These are phyloP conservation scores for Pristionchus pacificus DNA, from an alignment of 1,140 invertebrate genomes.

Conservation along the genomic window DNA sequence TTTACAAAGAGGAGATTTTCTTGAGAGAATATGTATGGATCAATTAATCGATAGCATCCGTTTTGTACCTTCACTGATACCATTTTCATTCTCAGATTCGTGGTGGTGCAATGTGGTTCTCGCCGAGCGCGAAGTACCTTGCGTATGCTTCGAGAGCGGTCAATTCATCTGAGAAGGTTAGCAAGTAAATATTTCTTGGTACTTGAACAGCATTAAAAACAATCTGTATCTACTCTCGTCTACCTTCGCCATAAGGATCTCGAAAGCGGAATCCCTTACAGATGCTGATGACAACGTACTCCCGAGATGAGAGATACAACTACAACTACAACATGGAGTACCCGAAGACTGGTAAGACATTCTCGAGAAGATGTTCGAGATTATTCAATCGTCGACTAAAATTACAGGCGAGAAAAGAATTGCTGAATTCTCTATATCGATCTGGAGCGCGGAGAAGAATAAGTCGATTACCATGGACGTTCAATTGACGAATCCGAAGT, in stretches of 20 bases:
- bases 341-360: slow-evolving; percentile 38
- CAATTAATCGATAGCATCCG: not conserved
- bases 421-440: slow-evolving; percentile 23
- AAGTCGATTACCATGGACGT: slow-evolving; percentile 27
- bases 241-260: no score
- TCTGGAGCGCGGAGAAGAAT: slow-evolving; percentile 32
- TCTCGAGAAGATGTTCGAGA: no score
- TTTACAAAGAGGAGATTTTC: slow-evolving; percentile 55
- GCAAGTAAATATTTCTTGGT: not conserved
- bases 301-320: no score
- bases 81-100: no score
- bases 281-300: slow-evolving; percentile 1
- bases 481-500: slow-evolving; percentile 24
- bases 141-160: slow-evolving; percentile 49
- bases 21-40: slow-evolving; percentile 36
- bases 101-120: slow-evolving; percentile 57
- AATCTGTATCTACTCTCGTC: no score
- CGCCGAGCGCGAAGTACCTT: slow-evolving; percentile 40
- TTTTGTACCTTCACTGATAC: not conserved
- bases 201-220: no score
- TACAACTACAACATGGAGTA: slow-evolving; percentile 39
- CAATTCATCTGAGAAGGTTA: slow-evolving; percentile 29
- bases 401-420: slow-evolving; percentile 28
- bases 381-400: no score
- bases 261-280: not conserved